Conservation (phyloP, 2,888 invertebrate species). For the Frankliniella fusca region DNA sequence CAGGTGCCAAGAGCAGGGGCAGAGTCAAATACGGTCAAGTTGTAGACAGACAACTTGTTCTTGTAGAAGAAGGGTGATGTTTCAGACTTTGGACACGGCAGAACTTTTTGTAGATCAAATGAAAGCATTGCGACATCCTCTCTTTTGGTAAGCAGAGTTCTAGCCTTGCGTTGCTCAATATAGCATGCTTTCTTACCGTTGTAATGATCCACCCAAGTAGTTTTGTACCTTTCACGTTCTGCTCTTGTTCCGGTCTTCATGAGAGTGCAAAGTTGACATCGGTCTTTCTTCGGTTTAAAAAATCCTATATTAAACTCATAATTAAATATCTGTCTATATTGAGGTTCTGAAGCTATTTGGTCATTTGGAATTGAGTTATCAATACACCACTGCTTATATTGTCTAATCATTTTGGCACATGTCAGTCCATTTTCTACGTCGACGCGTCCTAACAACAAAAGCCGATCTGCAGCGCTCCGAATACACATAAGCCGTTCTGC, state of each 20-base stretch:
- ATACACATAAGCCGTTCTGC: no score
- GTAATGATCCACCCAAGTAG: background rate
- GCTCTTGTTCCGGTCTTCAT: background rate
- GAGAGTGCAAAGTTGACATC: conserved; percentile 34
- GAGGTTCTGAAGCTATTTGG: background rate
- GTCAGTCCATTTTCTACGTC: no score
- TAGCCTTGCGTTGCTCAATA: background rate
- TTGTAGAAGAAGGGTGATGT: no score
- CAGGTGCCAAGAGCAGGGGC: background rate
- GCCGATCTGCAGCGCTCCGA: no score
- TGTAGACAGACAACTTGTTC: no score
- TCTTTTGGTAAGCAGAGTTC: background rate
- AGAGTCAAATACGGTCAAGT: background rate
- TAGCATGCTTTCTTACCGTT: background rate
- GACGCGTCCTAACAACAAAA: no score
- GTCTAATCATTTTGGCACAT: no score
- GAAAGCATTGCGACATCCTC: background rate
- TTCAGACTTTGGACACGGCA: background rate
- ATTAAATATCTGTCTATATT: background rate
- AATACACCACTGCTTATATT: no score
- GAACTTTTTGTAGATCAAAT: background rate
- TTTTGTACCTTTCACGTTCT: background rate
- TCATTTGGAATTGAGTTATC: no score
- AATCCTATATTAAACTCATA: conserved; percentile 32
- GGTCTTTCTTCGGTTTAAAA: conserved; percentile 20